Evolutionary conservation across 2,113 vertebrate genomes (phyloP).

Genomic region (Bos javanicus): DNA sequence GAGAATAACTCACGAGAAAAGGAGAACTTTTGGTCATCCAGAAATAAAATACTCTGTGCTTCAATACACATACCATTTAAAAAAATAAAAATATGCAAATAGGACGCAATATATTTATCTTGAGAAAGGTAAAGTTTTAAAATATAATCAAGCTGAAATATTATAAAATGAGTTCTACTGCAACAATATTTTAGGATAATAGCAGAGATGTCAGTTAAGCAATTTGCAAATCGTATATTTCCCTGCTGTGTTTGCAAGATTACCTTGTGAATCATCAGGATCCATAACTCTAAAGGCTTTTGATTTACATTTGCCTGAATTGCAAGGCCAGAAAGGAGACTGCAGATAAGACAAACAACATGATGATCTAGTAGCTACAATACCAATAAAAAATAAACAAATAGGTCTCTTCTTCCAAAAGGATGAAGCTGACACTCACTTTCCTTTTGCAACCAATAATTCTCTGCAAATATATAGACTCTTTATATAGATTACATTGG

Average conservation of each 20-base stretch:
- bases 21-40: not conserved
- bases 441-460: constrained; percentile 53
- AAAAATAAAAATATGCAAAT: constrained; percentile 74
- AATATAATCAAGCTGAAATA: constrained; percentile 82
- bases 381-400: constrained; percentile 72
- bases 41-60: constrained; percentile 51
- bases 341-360: constrained; percentile 74
- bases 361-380: constrained; percentile 72
- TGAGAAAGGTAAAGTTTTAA: constrained; percentile 80
- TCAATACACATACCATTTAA: constrained; percentile 49
- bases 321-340: constrained; percentile 78
- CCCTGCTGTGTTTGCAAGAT: constrained; percentile 81
- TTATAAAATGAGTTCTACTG: constrained; percentile 77
- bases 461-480: constrained; percentile 55
- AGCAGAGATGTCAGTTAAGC: constrained; percentile 83
- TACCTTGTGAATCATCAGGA: constrained; percentile 82
- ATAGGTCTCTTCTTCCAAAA: constrained; percentile 59
- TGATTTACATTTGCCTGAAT: constrained; percentile 83
- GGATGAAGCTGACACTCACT: constrained; percentile 51
- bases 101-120: constrained; percentile 73
- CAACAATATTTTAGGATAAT: constrained; percentile 84
- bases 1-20: not conserved
- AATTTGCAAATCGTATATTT: constrained; percentile 83
- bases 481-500: constrained; percentile 25
- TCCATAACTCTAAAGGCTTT: constrained; percentile 77